A percentile compares a stretch with the other conserved stretches of the same genome.
phyloP scores from a whole-genome alignment of 2,888 invertebrate genomes.

The Sarcophaga caerulescens region DNA sequence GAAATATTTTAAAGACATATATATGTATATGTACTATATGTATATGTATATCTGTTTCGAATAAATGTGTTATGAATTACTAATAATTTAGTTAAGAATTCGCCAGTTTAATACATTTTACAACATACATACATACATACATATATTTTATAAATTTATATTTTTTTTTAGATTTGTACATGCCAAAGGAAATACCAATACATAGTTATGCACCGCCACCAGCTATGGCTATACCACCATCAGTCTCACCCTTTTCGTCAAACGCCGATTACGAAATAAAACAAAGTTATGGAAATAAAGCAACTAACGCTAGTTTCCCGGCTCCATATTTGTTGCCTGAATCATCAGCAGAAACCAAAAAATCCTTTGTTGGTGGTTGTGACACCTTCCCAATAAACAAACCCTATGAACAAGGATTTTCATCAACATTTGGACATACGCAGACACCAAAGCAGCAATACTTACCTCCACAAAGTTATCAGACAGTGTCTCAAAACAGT shows the following conservation, averaged over 20 bases:
- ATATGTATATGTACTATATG: too few species aligned
- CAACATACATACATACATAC: too few species aligned
- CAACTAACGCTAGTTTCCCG: background rate
- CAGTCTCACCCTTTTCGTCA: conserved; percentile 4
- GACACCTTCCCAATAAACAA: conserved; percentile 49
- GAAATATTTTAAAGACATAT: too few species aligned
- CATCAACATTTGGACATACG: conserved; percentile 23
- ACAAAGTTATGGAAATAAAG: conserved; percentile 24
- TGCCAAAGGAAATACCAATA: conserved; percentile 80
- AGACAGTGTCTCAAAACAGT: conserved; percentile 69
- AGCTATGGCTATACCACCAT: conserved; percentile 17
- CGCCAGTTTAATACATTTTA: background rate
- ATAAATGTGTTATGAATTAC: background rate
- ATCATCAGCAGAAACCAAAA: background rate
- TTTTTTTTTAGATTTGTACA: conserved; percentile 76
- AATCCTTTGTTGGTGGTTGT: background rate
- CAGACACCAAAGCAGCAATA: conserved; percentile 71
- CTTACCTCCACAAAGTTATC: conserved; percentile 72
- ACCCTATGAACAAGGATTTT: conserved; percentile 43
- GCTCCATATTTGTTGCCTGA: conserved; percentile 12
- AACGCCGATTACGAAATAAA: background rate
- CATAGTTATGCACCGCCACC: conserved; percentile 79
- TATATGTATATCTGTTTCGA: background rate
- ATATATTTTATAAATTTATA: background rate
- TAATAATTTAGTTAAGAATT: background rate